Conservation (phyloP, 2,113 vertebrate genomes). For the Onychostruthus taczanowskii region DNA sequence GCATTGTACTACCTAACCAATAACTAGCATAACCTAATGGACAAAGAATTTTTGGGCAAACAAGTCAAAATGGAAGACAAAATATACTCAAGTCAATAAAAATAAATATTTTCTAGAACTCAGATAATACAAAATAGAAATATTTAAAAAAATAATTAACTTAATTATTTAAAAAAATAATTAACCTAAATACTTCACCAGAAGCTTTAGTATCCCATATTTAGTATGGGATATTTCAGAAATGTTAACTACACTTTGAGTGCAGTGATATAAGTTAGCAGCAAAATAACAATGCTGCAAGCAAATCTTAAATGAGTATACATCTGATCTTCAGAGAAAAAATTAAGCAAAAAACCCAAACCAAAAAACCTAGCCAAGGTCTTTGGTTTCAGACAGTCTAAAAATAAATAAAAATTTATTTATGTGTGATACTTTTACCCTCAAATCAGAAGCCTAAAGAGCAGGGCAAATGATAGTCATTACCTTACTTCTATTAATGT, state of each 20-base stretch:
- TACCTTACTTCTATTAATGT: neutral
- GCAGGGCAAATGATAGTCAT: neutral
- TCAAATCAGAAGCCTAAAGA: neutral
- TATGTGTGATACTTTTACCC: fast-evolving
- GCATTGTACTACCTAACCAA: neutral
- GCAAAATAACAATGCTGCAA: neutral
- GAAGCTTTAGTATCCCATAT: neutral
- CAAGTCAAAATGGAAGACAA: neutral
- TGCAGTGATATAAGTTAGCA: neutral
- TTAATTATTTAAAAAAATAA: too few species aligned
- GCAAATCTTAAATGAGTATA: neutral
- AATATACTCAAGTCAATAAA: neutral
- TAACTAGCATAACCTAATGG: neutral
- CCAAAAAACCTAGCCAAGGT: neutral
- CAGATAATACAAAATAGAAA: neutral
- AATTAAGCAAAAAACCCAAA: neutral
- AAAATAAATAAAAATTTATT: neutral
- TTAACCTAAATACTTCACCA: neutral
- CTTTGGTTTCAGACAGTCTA: neutral
- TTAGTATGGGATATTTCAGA: neutral
- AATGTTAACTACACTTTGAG: neutral
- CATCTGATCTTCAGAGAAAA: neutral
- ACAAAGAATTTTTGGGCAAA: neutral
- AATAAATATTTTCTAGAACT: neutral
- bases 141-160: neutral